These are phyloP conservation scores for Eurystomus glaucurus DNA, from an alignment of 2,797 vertebrate genomes.

Conservation along the genomic window DNA sequence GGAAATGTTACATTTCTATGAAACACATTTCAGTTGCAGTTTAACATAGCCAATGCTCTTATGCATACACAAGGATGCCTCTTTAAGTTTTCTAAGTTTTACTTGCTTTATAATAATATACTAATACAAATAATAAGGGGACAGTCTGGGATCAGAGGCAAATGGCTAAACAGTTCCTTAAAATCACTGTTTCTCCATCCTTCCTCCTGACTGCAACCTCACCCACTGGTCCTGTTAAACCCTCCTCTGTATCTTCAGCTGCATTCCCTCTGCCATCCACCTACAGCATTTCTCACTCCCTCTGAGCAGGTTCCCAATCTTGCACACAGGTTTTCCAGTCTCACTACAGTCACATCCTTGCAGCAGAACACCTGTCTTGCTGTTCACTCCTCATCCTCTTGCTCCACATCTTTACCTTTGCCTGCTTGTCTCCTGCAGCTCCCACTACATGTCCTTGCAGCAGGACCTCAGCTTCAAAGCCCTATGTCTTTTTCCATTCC, in stretches of 20 bases:
- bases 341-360: not conserved
- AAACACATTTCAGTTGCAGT: not conserved
- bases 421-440: not conserved
- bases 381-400: not conserved
- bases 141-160: not conserved
- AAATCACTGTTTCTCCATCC: not conserved
- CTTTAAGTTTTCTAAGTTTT: not conserved
- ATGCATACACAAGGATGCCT: not conserved
- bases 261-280: not conserved
- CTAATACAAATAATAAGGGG: not conserved
- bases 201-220: not conserved
- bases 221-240: not conserved
- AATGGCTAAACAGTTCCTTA: not conserved
- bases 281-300: not conserved
- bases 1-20: not conserved
- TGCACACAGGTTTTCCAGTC: not conserved
- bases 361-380: not conserved
- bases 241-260: not conserved
- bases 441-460: fast-evolving
- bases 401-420: not conserved
- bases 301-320: not conserved
- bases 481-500: not conserved
- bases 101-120: not conserved
- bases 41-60: not conserved
- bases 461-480: not conserved